A percentile compares a stretch with the other conserved stretches of the same genome.
Evolutionary conservation across 2,113 vertebrate species (phyloP).

Genomic region (Anoplopoma fimbria): DNA sequence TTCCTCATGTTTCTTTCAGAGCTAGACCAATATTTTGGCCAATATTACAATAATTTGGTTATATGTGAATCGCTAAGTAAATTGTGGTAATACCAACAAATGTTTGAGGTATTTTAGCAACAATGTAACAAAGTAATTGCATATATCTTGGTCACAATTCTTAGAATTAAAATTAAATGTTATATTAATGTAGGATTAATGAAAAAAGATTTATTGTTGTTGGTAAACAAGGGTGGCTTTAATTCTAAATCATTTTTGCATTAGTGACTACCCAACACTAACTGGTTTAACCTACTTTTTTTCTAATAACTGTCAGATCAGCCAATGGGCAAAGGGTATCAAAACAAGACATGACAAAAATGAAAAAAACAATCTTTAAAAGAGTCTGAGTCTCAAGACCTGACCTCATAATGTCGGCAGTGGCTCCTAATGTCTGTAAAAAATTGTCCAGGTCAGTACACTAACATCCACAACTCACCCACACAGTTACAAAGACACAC

Average conservation of each 20-base stretch:
- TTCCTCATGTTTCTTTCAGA: not conserved
- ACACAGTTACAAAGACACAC: slow-evolving; percentile 28
- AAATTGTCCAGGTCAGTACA: slow-evolving; percentile 77
- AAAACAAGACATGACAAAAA: slow-evolving; percentile 17
- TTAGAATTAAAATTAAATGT: not conserved
- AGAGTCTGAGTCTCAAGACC: slow-evolving; percentile 25
- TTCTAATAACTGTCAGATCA: slow-evolving; percentile 1
- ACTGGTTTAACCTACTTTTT: not conserved
- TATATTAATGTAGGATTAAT: not conserved
- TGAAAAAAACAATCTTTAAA: slow-evolving; percentile 40
- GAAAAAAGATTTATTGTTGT: not conserved
- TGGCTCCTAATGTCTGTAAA: slow-evolving; percentile 71
- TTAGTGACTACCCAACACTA: not conserved
- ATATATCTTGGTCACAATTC: not conserved
- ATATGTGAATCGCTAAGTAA: not conserved
- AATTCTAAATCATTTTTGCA: not conserved
- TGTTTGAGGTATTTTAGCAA: not conserved
- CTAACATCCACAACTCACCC: slow-evolving; percentile 47
- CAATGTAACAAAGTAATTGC: not conserved
- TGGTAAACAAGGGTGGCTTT: not conserved
- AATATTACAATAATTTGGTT: not conserved
- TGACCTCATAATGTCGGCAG: slow-evolving; percentile 61
- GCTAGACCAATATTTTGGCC: not conserved
- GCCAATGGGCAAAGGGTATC: not conserved
- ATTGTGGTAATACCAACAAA: not conserved